Conservation (phyloP, 2,888 invertebrate genomes). For the Sesia bembeciformis region DNA sequence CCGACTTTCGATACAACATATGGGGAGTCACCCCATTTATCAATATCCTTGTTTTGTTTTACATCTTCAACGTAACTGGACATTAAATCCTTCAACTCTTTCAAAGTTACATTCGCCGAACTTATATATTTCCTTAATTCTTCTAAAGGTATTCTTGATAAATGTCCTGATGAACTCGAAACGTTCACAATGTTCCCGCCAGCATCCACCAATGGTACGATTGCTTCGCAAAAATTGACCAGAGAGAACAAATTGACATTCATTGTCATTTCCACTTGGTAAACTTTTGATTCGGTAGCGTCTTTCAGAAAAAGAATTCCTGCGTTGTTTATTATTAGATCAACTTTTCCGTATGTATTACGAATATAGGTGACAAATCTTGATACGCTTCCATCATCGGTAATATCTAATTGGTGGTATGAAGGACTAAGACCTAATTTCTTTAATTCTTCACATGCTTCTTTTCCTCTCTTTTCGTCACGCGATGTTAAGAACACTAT, state of each 20-base stretch:
- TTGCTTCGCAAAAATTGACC: slow-evolving; percentile 63
- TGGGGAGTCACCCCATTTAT: slow-evolving; percentile 75
- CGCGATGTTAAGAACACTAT: slow-evolving; percentile 81
- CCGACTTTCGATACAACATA: slow-evolving; percentile 85
- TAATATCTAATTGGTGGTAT: slow-evolving; percentile 82
- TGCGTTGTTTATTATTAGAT: slow-evolving; percentile 84
- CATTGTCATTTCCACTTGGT: slow-evolving; percentile 49
- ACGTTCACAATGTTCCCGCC: slow-evolving; percentile 83
- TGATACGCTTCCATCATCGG: slow-evolving; percentile 70
- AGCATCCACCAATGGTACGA: slow-evolving; percentile 79
- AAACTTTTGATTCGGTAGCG: slow-evolving; percentile 34
- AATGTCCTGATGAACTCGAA: slow-evolving; percentile 80
- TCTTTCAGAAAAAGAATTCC: slow-evolving; percentile 63
- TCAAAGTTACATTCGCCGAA: slow-evolving; percentile 63
- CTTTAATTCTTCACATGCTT: slow-evolving; percentile 73
- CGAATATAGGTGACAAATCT: slow-evolving; percentile 70
- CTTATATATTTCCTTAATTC: slow-evolving; percentile 61
- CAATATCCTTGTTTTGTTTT: slow-evolving; percentile 27
- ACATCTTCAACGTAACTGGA: slow-evolving; percentile 76
- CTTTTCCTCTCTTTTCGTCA: slow-evolving; percentile 68
- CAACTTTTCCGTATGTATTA: slow-evolving; percentile 75
- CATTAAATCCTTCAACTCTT: slow-evolving; percentile 73
- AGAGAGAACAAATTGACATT: slow-evolving; percentile 45
- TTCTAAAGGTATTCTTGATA: slow-evolving; percentile 74
- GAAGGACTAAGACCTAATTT: slow-evolving; percentile 56